phyloP scores from a whole-genome alignment of 64 coral and sea anemone genomes.

The Acropora yongei region DNA sequence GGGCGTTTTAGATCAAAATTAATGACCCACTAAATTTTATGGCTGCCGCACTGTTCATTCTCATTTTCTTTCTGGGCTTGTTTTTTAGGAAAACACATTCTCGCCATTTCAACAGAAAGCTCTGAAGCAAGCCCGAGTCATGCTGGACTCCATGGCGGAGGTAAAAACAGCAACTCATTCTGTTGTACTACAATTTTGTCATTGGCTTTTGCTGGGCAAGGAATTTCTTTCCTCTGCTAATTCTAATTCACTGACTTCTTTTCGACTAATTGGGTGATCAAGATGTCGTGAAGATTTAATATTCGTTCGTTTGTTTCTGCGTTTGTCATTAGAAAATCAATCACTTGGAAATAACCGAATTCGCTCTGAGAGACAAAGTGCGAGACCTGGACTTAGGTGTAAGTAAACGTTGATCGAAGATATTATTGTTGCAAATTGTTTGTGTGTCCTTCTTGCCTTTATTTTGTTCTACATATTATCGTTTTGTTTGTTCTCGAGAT shows the following conservation, averaged over 20 bases:
- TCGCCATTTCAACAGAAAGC: slow-evolving; percentile 41
- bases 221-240: no score
- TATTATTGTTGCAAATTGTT: background rate
- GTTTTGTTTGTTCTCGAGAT: background rate
- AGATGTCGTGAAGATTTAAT: no score
- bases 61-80: rapidly evolving
- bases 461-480: no score
- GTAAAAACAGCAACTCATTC: background rate
- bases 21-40: background rate
- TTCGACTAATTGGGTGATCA: no score
- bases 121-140: slow-evolving; percentile 57
- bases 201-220: no score
- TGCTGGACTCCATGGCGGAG: slow-evolving; percentile 53
- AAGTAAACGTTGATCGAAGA: background rate
- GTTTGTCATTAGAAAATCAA: slow-evolving; percentile 49
- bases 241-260: no score
- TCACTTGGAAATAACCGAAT: slow-evolving; percentile 62
- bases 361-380: slow-evolving; percentile 61
- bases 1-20: background rate
- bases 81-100: slow-evolving; percentile 25
- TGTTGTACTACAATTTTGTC: no score
- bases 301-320: background rate
- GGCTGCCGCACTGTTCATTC: background rate
- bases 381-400: slow-evolving; percentile 66
- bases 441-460: background rate